phyloP scores from a whole-genome alignment of 2,888 invertebrate species.

The Cosmia trapezina region DNA sequence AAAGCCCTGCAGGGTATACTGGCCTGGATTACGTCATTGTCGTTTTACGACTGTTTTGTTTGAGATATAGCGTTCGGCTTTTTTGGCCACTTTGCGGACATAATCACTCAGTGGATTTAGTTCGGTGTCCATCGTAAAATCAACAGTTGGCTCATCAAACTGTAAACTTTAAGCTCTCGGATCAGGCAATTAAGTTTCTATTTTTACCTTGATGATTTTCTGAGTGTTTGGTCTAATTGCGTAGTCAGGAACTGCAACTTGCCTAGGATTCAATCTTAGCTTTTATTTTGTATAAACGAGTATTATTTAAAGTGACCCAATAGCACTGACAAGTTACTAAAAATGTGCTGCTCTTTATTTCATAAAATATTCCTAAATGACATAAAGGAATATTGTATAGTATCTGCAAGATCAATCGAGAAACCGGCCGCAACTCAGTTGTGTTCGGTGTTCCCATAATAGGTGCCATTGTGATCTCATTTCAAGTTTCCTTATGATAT shows the following conservation, averaged over 20 bases:
- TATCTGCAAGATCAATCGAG: not conserved
- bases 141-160: constrained; percentile 44
- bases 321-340: not conserved
- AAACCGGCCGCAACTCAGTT: not conserved
- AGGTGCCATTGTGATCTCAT: not conserved
- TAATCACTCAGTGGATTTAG: constrained; percentile 60
- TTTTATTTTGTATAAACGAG: not conserved
- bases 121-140: constrained; percentile 61
- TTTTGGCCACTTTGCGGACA: constrained; percentile 64
- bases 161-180: constrained; percentile 31
- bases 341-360: not conserved
- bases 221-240: not conserved
- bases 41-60: constrained; percentile 74
- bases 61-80: constrained; percentile 60
- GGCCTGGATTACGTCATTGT: constrained; percentile 77
- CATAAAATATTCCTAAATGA: not conserved
- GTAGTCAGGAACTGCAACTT: not conserved
- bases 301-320: too few relatives aligned
- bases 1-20: constrained; percentile 77
- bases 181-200: constrained; percentile 38
- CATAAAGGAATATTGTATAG: too few relatives aligned
- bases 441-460: not conserved
- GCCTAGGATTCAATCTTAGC: not conserved
- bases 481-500: not conserved
- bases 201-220: constrained; percentile 29